Evolutionary conservation across 2,888 invertebrate genomes (phyloP).

Genomic region (Neoaliturus tenellus): DNA sequence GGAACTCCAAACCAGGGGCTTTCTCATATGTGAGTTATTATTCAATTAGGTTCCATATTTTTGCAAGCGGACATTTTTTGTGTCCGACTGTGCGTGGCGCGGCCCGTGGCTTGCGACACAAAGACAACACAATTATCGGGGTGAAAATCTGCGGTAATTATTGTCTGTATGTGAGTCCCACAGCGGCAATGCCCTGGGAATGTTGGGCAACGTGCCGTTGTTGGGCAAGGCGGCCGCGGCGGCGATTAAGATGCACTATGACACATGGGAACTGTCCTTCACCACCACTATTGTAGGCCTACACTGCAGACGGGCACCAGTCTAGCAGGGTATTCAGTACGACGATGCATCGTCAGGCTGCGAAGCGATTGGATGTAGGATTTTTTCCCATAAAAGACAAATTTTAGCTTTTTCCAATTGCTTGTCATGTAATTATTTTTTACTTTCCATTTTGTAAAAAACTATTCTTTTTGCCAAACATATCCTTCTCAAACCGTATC

Average conservation of each 20-base stretch:
- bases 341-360: too few species aligned
- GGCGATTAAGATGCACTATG: conserved; percentile 45
- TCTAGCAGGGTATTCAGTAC: background rate
- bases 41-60: conserved; percentile 24
- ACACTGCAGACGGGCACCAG: too few species aligned
- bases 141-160: conserved; percentile 49
- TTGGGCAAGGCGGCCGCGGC: too few species aligned
- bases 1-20: background rate
- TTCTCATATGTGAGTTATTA: background rate
- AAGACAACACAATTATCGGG: conserved; percentile 45
- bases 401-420: too few species aligned
- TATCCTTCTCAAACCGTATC: too few species aligned
- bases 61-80: conserved; percentile 3
- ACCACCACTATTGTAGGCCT: background rate
- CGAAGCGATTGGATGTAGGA: too few species aligned
- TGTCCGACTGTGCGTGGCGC: background rate
- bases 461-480: too few species aligned
- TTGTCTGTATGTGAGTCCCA: conserved; percentile 25
- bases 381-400: too few species aligned
- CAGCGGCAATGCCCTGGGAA: conserved; percentile 44
- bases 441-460: too few species aligned
- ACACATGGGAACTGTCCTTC: conserved; percentile 45
- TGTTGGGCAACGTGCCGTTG: conserved; percentile 14
- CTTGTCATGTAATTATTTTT: too few species aligned
- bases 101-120: conserved; percentile 20